Percentiles rank a stretch among this genome's conserved stretches.
These are phyloP conservation scores for Puntigrus tetrazona DNA, from an alignment of 2,113 vertebrate genomes.

Conservation along the genomic window DNA sequence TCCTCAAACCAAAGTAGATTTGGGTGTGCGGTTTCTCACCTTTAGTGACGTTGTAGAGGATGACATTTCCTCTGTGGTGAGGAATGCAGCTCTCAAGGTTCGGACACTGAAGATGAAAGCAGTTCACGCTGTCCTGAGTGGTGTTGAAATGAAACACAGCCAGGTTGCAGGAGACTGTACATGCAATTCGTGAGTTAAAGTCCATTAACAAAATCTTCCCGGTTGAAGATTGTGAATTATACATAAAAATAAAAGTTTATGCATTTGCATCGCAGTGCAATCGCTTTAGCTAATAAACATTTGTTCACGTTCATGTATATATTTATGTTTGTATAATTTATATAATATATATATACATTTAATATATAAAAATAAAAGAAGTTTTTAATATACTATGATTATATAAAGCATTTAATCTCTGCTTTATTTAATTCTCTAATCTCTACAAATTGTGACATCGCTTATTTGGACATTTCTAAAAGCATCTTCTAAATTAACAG, in stretches of 20 bases:
- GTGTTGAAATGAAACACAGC: slow-evolving; percentile 87
- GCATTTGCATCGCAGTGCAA: not conserved
- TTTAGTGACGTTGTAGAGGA: slow-evolving; percentile 88
- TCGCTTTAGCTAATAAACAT: not conserved
- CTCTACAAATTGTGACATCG: not conserved
- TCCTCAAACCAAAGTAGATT: not conserved
- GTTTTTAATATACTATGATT: too few relatives aligned
- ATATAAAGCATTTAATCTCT: not conserved
- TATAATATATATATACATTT: too few relatives aligned
- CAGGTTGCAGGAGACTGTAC: slow-evolving; percentile 88
- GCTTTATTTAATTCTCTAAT: too few relatives aligned
- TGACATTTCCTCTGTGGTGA: slow-evolving; percentile 74
- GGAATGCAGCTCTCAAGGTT: slow-evolving; percentile 86
- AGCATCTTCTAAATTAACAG: not conserved
- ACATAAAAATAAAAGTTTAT: not conserved
- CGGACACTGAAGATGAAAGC: slow-evolving; percentile 89
- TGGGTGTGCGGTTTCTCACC: slow-evolving; percentile 70
- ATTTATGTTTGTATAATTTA: too few relatives aligned
- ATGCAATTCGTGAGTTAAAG: not conserved
- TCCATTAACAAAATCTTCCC: not conserved
- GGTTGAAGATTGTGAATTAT: not conserved
- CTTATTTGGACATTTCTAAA: not conserved
- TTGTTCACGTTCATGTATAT: too few relatives aligned
- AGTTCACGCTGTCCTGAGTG: slow-evolving; percentile 78
- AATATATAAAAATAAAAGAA: too few relatives aligned